Conservation (phyloP, 2,888 invertebrate genomes). For the Oxytorus armatus region DNA sequence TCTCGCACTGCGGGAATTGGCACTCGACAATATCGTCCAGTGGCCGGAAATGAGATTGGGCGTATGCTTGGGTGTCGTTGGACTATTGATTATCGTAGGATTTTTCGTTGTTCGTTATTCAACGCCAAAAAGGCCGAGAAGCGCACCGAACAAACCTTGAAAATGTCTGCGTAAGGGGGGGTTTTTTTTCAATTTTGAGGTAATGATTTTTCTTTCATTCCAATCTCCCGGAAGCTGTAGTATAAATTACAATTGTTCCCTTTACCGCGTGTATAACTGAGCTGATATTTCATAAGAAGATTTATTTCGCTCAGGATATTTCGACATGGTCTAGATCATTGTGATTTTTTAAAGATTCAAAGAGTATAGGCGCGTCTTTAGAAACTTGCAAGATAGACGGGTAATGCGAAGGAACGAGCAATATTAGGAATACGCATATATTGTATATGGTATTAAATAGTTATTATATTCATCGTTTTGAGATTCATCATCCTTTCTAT, state of each 20-base stretch:
- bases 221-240: conserved; percentile 6
- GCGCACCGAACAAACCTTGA: conserved; percentile 88
- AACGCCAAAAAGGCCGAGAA: conserved; percentile 86
- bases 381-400: conserved; percentile 74
- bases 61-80: conserved; percentile 87
- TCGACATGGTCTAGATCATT: conserved; percentile 70
- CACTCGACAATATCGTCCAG: conserved; percentile 84
- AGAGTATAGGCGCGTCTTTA: too few species aligned
- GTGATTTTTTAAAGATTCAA: conserved; percentile 74
- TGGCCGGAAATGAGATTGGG: conserved; percentile 86
- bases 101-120: conserved; percentile 85
- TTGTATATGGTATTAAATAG: conserved; percentile 3
- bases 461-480: conserved; percentile 22
- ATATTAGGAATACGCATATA: conserved; percentile 29
- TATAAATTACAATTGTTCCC: conserved; percentile 11
- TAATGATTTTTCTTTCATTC: conserved; percentile 18
- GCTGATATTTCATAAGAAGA: background rate
- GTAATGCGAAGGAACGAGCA: conserved; percentile 23
- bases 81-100: conserved; percentile 87
- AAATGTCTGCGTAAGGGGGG: background rate
- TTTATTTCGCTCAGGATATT: conserved; percentile 15
- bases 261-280: background rate
- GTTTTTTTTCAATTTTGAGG: background rate
- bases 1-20: conserved; percentile 85
- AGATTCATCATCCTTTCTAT: conserved; percentile 32